These are phyloP conservation scores for Poecilobothrus nobilitatus DNA, from an alignment of 2,888 invertebrate genomes.

Conservation along the genomic window DNA sequence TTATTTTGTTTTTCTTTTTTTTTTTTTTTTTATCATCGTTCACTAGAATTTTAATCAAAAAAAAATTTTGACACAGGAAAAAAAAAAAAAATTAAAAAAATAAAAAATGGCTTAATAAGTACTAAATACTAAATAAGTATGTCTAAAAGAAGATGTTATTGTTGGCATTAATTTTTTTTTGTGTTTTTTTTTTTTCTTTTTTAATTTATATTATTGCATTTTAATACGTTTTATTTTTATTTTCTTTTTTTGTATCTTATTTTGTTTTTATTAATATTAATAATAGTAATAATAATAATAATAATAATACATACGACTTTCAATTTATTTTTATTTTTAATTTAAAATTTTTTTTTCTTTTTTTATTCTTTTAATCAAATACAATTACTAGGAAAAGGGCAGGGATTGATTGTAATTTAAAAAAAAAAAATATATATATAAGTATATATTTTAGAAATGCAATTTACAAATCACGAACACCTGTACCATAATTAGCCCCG, in stretches of 20 bases:
- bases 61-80: background rate
- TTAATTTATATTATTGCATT: background rate
- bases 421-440: conserved; percentile 11
- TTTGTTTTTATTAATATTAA: too few species aligned
- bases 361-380: conserved; percentile 1
- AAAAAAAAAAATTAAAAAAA: too few species aligned
- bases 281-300: too few species aligned
- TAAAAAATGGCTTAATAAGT: conserved; percentile 2
- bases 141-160: background rate
- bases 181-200: background rate
- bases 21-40: background rate
- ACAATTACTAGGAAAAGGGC: conserved; percentile 13
- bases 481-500: conserved; percentile 74
- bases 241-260: too few species aligned
- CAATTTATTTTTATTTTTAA: too few species aligned
- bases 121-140: background rate
- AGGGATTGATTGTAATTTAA: conserved; percentile 5
- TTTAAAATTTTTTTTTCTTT: background rate
- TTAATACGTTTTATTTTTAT: background rate
- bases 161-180: background rate
- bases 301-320: too few species aligned
- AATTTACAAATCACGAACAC: conserved; percentile 50
- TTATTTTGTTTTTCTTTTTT: background rate
- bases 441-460: background rate
- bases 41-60: background rate